Base-by-base conservation (phyloP, 2,888 invertebrate species). In the Drosophila mimetica region DNA sequence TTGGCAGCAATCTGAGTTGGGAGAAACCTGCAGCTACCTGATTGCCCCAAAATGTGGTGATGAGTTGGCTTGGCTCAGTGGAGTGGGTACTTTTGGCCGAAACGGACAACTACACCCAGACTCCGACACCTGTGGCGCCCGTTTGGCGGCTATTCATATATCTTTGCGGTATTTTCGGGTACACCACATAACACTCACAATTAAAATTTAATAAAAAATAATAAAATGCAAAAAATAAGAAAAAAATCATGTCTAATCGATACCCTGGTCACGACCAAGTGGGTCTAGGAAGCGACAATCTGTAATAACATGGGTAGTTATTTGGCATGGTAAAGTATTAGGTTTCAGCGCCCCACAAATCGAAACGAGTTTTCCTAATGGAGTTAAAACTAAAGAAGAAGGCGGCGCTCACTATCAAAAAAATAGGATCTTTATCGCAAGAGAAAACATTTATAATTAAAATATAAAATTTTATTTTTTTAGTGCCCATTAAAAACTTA, bases 291-390 rank as follows among this genome's bases (percentile, higher is more conserved):
- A 86, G 82, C 73, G 22, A 74, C 77, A 64, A 73, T 71, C 66
- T 71, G 52, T 67, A 61, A 57, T 37, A 30, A 64, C 64, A 64
- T 39, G 51, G 39, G 30, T 39, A 28, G 37, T 44, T 60, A 74
- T 79, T 69, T 59, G 55, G 63, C 41, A 70, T 50, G 65, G 57
- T 73, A 74, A 82, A 73, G 77, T 87, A 86, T 84, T 83, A 69
- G 70, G 83, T 88, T 86, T 80, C 88, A 64, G 58, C 75, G 72
- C 59, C 51, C 63, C 70, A 53, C 34, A 64, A 47, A 46, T 32
- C 61, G 55, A 77, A 77, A 86, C 84, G 53, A 44, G 81, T 83
- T 85, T 63, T 30, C 41, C 51, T 30, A 41, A 48, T 61, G 50
- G 64, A 63, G 64, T 63, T 50, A 16, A 18, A 67, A 47, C 34